Base-by-base conservation (phyloP, 1,140 invertebrate genomes). In the Eriosoma lanigerum region DNA sequence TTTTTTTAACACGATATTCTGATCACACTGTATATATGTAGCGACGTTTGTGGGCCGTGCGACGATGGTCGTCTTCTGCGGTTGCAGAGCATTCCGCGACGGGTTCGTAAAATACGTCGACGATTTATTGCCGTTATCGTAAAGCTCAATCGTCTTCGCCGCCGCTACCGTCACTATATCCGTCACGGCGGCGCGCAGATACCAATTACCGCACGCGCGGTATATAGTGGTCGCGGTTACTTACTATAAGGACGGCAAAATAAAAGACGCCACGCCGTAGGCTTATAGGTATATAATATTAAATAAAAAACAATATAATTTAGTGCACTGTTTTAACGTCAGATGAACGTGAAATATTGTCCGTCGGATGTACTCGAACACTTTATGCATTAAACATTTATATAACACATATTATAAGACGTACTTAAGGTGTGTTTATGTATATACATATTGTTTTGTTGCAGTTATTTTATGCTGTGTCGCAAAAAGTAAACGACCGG, bases 341-440 rank as follows among this genome's bases (percentile, higher is more conserved):
- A 46, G 19, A 8, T 13, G 12, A 1, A 46, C n/a, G 52, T 68
- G 38, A 68, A 68, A 68, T 68, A 68, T 68, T 24, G 38, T 46
- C 38, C 10, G n/a, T 46, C 64, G 9, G n/a, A 6, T 15, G 15
- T 2, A 60, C 26, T 21, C 5, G 13, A 38, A 4, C 32, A 38
- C 17, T 15, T 68, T 38, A 68, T 68, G 64, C 64, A 68, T 68
- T 68, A 68, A 46, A 24, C 64, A 68, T 68, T 24, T 68, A 17
- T 13, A n/a, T 66, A 38, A 4, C 3, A 38, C 8, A 38, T 38
- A 38, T 38, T 38, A 38, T 38, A 38, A 38, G 32, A 38, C n/a
- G n/a, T n/a, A n/a, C 32, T 38, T 38, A 38, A 38, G 32, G 32
- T 8, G 32, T 8, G 32, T 4, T 4, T 38, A 3, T 3, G 32